These are phyloP conservation scores for Trichomycterus rosablanca DNA, from an alignment of 2,113 vertebrate genomes.

Conservation along the genomic window DNA sequence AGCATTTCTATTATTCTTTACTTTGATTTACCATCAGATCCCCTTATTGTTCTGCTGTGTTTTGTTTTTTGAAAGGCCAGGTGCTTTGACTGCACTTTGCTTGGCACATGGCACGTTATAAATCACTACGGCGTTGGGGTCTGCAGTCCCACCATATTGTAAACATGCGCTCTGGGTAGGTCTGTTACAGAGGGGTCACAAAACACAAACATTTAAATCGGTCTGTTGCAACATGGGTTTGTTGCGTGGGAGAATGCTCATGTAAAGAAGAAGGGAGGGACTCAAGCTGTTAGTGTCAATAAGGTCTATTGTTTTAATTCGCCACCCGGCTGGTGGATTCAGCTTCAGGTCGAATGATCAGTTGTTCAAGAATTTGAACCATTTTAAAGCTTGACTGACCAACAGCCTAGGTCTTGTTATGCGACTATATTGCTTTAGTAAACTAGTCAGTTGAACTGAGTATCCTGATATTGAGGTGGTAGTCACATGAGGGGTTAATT, in stretches of 20 bases:
- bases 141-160: constrained; percentile 29
- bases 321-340: constrained; percentile 34
- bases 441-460: no score
- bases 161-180: constrained; percentile 29
- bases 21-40: constrained; percentile 36
- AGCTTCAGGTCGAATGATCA: constrained; percentile 29
- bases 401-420: no score
- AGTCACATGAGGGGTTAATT: no score
- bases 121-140: constrained; percentile 26
- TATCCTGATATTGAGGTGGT: no score
- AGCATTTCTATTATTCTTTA: constrained; percentile 22
- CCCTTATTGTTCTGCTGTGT: constrained; percentile 3
- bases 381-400: constrained; percentile 20
- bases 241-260: constrained; percentile 35
- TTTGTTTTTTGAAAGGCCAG: constrained; percentile 27
- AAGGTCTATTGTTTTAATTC: constrained; percentile 37
- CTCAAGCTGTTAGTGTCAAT: constrained; percentile 40
- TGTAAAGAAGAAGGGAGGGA: constrained; percentile 32
- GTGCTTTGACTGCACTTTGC: constrained; percentile 38
- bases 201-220: constrained; percentile 42
- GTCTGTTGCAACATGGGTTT: constrained; percentile 37
- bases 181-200: constrained; percentile 16
- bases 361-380: constrained; percentile 34
- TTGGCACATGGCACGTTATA: constrained; percentile 26
- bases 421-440: no score